Base-by-base conservation (phyloP, 2,113 vertebrate genomes). In the Brienomyrus brachyistius region DNA sequence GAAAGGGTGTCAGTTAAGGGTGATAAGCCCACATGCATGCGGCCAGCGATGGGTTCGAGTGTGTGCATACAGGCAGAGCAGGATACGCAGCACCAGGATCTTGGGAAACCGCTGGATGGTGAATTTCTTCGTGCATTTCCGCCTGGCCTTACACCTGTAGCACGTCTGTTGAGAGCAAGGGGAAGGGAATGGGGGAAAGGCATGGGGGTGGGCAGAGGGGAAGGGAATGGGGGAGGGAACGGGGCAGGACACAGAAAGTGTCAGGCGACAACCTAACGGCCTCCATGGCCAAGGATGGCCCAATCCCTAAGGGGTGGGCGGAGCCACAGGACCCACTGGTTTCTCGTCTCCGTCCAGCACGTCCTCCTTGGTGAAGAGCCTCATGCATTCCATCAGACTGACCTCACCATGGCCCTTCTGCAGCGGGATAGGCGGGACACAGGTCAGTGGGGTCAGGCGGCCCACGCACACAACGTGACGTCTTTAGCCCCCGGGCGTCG, bases 61-160 rank as follows among this genome's bases (percentile, higher is more conserved):
- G 17, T 82, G 19, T 40, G 15, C 19, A 31, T 40, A 48, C 52
- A 21, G 17, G 31, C 62, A 17, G 47, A 11, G 5, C 94, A 98
- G 97, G 98, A 99, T 99, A 99, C 98, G 98, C 83, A 99, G 97
- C 94, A 99, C 98, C 94, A 99, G 94, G 92, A 99, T 98, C 95
- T 98, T 99, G 91, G 98, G 98, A 92, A 99, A 99, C 94, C 97
- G 98, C 96, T 99, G 98, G 94, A 99, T 94, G 82, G 97, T 99
- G 95, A 99, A 99, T 94, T 99, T 99, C 96, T 99, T 99, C 0
- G 96, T 99, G 93, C 98, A 99, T 93, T 96, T 97, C n/a, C 97
- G 97, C 92, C 98, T 96, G 94, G 96, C 95, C 96, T 99, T 97
- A 96, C 98, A 99, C 92, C 96, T 97, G 93, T 97, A 98, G 92